These are phyloP conservation scores for Hybos culiciformis DNA, from an alignment of 2,888 invertebrate species.

Conservation along the genomic window DNA sequence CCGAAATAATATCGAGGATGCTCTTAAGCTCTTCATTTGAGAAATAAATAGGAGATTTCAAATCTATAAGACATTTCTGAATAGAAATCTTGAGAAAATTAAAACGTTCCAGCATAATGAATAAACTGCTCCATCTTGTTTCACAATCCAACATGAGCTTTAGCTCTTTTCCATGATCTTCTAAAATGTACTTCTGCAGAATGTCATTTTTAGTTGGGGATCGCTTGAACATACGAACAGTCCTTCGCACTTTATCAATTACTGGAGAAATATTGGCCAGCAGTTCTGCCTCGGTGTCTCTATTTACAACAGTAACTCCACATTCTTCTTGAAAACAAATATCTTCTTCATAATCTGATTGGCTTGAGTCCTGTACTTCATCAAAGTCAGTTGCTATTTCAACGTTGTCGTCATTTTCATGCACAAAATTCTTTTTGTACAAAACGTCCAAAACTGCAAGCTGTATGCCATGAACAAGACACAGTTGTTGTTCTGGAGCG, in stretches of 20 bases:
- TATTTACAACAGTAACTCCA: constrained; percentile 2
- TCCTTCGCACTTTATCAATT: constrained; percentile 1
- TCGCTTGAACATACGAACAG: neutral
- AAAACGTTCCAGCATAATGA: constrained; percentile 1
- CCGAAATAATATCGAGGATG: neutral
- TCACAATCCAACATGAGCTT: neutral
- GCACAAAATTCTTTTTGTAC: constrained; percentile 1
- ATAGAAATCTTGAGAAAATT: constrained; percentile 1
- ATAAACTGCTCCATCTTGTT: neutral
- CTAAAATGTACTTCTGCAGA: neutral
- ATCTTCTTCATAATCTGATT: constrained; percentile 1
- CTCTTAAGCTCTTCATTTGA: neutral
- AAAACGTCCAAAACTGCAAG: constrained; percentile 3
- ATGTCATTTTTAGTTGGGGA: neutral
- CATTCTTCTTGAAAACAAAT: constrained; percentile 2
- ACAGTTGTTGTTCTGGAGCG: constrained; percentile 2
- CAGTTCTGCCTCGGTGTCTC: constrained; percentile 1
- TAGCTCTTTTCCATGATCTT: neutral
- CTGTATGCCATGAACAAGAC: constrained; percentile 1
- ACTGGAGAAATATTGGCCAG: constrained; percentile 2
- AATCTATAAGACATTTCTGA: constrained; percentile 3
- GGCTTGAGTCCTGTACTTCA: neutral
- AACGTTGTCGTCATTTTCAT: constrained; percentile 1
- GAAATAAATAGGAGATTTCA: neutral
- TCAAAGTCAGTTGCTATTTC: neutral